A percentile compares a stretch with the other conserved stretches of the same genome.
Conservation (phyloP, 2,113 vertebrate species). For the Trichechus manatus region DNA sequence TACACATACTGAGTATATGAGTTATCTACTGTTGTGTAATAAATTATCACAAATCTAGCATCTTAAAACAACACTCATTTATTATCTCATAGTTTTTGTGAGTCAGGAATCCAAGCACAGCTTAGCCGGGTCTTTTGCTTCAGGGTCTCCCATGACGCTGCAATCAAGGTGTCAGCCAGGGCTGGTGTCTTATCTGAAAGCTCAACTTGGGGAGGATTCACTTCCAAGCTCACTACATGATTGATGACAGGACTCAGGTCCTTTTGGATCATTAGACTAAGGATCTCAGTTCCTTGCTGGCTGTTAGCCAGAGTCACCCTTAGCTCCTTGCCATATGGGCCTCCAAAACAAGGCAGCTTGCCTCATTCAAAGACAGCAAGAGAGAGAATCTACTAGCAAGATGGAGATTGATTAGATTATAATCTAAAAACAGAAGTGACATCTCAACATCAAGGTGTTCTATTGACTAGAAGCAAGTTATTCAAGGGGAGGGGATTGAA, state of each 20-base stretch:
- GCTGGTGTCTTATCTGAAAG: not conserved
- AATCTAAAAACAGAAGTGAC: not conserved
- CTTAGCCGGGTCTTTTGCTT: not conserved
- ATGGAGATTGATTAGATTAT: not conserved
- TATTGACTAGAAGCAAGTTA: constrained; percentile 1
- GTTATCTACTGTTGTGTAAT: not conserved
- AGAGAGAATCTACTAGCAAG: constrained; percentile 8
- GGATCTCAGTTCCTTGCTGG: not conserved
- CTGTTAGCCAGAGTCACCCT: not conserved
- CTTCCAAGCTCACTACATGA: not conserved
- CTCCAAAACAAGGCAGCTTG: not conserved
- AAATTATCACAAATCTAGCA: not conserved
- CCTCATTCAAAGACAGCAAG: not conserved
- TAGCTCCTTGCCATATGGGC: not conserved
- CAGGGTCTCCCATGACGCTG: not conserved
- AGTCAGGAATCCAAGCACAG: not conserved
- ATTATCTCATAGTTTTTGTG: not conserved
- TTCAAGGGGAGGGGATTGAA: not conserved
- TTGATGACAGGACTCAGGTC: not conserved
- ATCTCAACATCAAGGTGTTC: not conserved
- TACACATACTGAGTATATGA: not conserved
- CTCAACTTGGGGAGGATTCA: not conserved
- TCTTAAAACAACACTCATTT: not conserved
- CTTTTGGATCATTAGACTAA: not conserved
- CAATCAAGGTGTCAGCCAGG: not conserved